Base-by-base conservation (phyloP, 37 sponge, comb jelly and placozoan species). In the Oscarella lobularis region DNA sequence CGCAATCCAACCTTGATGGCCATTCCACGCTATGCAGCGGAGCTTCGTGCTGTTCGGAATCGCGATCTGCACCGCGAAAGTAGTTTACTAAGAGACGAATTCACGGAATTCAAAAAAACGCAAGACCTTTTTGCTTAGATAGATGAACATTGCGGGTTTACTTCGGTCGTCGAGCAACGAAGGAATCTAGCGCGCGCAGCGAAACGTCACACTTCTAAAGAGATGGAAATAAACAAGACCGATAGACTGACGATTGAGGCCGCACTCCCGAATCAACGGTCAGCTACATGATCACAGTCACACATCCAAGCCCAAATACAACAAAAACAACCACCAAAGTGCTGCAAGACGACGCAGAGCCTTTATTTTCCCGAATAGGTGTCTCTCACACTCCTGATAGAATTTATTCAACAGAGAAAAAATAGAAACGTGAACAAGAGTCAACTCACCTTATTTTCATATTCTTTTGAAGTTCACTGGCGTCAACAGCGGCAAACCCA, bases 81-180 rank as follows among this genome's bases (percentile, higher is more conserved):
- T 74, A 31, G 40, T 1, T 2, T 2, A 30, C 66, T 55, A 55
- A 3, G 33, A 36, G 71, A 77, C 40, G 33, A 40, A 33, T 77
- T 55, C 40, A 79, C 20, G 32, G 3, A 38, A 5, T 77, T 72
- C 67, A 76, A 33, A 72, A 72, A 30, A 76, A 72, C 33, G 66
- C 36, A 74, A 66, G 29, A 89, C 94, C 87, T 96, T 96, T 73
- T 96, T 96, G 78, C 96, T 96, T 41, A 96, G 75, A 74, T 96
- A 96, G 67, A 92, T 93, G 37, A 92, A 77, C 96, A 96, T 96
- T 20, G 6, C 66, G 55, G 2, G 34, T 79, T 14, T 36, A 54
- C 27, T 27, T 54, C 65, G 27, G 20, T 27, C 65, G 27, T 54
- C 65, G 14, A n/a, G n/a, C n/a, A n/a, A n/a, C n/a, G n/a, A n/a